These are phyloP conservation scores for Nephrocerus scutellatus DNA, from an alignment of 2,888 invertebrate species.

Conservation along the genomic window DNA sequence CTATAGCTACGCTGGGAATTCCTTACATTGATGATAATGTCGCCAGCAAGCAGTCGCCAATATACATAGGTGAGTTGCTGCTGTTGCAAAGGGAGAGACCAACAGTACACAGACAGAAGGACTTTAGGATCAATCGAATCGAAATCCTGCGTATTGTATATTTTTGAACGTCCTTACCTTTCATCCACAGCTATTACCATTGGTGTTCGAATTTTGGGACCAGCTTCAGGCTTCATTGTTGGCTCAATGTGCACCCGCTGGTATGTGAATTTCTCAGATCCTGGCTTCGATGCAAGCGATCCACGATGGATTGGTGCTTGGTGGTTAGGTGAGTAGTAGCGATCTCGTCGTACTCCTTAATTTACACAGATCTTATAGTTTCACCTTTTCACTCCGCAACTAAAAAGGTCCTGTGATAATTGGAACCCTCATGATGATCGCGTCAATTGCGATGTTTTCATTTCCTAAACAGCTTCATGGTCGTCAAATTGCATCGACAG, in stretches of 20 bases:
- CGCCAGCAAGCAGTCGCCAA: slow-evolving; percentile 81
- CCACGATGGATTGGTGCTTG: slow-evolving; percentile 94
- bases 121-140: too few species aligned
- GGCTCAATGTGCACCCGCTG: slow-evolving; percentile 83
- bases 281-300: slow-evolving; percentile 70
- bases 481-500: slow-evolving; percentile 38
- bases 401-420: slow-evolving; percentile 79
- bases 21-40: slow-evolving; percentile 93
- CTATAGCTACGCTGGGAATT: slow-evolving; percentile 85
- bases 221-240: slow-evolving; percentile 82
- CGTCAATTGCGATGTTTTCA: slow-evolving; percentile 83
- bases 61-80: slow-evolving; percentile 69
- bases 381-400: too few species aligned
- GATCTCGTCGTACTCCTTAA: too few species aligned
- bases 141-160: too few species aligned
- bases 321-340: slow-evolving; percentile 67
- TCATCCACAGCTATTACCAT: slow-evolving; percentile 73
- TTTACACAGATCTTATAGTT: too few species aligned
- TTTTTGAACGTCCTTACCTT: not conserved
- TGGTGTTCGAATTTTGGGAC: slow-evolving; percentile 83
- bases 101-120: too few species aligned
- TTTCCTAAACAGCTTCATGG: slow-evolving; percentile 74
- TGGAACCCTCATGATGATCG: slow-evolving; percentile 71
- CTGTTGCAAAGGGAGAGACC: not conserved
- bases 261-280: slow-evolving; percentile 74